Conservation (phyloP, 2,797 vertebrate genomes). For the Bucorvus abyssinicus region DNA sequence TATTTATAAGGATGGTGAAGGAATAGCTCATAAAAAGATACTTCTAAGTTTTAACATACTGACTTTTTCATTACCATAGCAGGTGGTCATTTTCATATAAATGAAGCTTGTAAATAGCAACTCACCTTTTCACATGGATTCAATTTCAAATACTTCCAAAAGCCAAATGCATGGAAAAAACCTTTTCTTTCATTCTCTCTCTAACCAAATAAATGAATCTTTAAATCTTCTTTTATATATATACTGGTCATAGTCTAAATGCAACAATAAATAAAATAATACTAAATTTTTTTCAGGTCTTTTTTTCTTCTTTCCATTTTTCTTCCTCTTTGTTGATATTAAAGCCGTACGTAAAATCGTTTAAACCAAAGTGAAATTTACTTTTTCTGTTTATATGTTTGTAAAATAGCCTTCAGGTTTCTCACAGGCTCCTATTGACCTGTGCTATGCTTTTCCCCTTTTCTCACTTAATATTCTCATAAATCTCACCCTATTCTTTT, state of each 20-base stretch:
- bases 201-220: slow-evolving; percentile 24
- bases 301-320: not conserved
- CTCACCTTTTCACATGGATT: slow-evolving; percentile 44
- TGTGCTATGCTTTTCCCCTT: not conserved
- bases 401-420: not conserved
- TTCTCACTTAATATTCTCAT: not conserved
- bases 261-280: not conserved
- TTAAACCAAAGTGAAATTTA: not conserved
- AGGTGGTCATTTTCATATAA: slow-evolving; percentile 73
- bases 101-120: slow-evolving; percentile 64
- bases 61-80: slow-evolving; percentile 51
- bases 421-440: not conserved
- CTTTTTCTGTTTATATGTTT: not conserved
- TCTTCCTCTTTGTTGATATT: not conserved
- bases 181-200: not conserved
- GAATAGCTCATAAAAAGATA: slow-evolving; percentile 46
- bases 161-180: not conserved
- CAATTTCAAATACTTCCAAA: slow-evolving; percentile 48
- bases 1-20: slow-evolving; percentile 26
- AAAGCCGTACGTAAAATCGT: not conserved
- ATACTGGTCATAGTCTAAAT: not conserved
- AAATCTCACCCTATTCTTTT: not conserved
- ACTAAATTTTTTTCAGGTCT: not conserved
- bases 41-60: slow-evolving; percentile 47
- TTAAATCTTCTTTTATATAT: not conserved